Base-by-base conservation (phyloP, 2,888 invertebrate species). In the Cotesia congregata region DNA sequence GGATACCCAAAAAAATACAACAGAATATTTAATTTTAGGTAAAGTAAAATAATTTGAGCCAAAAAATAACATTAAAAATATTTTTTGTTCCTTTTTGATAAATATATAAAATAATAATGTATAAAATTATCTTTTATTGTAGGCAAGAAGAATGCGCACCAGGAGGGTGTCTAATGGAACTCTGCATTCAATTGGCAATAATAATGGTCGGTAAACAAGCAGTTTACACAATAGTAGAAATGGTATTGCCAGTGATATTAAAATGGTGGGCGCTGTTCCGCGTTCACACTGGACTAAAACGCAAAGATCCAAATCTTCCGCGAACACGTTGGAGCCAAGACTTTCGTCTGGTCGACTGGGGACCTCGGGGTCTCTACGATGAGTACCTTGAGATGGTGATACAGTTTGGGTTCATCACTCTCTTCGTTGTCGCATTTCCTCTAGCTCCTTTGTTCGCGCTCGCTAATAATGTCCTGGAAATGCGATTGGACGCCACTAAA, bases 301-400 rank as follows among this genome's bases (percentile, higher is more conserved):
- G 84, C 67, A 88, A 85, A 78, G 86, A 87, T 82, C 84, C 86
- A 0, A 86, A 84, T 41, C 79, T 83, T 15, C 80, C 85, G 5
- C 83, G 84, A 39, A 89, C 90, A 15, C 92, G 92, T 67, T 94
- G 93, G 93, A 92, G 93, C 82, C 91, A 92, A 82, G 94, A 94
- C 87, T 93, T 91, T 81, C 91, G 91, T 80, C 90, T 94, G 68
- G 89, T 92, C 1, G 91, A 92, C 74, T 92, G 92, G 90, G 91
- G 92, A 74, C 92, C 93, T 20, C 91, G 93, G 78, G 94, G 94
- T 50, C 90, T 97, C 65, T 96, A 95, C 88, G 92, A 93, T 68
- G 96, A 96, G 89, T 96, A 96, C 90, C 90, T 96, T 74, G 96
- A 96, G 92, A 96, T 97, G 95, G 96, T 96, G 74, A 90, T 96